Base-by-base conservation (phyloP, 1,140 invertebrate species). In the Calephelis virginiensis region DNA sequence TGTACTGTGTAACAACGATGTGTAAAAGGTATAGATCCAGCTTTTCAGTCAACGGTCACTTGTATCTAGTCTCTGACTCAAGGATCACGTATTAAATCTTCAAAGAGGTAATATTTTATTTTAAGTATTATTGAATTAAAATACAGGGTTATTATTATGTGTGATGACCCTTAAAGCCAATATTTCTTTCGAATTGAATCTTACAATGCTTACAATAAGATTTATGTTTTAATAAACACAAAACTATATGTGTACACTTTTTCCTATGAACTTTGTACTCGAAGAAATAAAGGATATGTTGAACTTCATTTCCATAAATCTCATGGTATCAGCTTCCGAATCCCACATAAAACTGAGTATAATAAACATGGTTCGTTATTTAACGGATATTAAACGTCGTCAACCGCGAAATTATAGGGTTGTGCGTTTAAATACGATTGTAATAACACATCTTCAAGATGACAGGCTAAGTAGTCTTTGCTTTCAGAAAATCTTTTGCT, bases 371-470 rank as follows among this genome's bases (percentile, higher is more conserved):
- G 17, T 11, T 37, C 50, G 50, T 28, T 56, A 28, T 56, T 56
- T 53, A 53, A 17, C 10, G 49, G 50, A 53, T 53, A 53, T 53
- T 53, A 53, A 53, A 53, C 14, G 50, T 53, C 50, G n/a, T 53
- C 50, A 10, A 17, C 50, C 9, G 50, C 50, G 6, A 53, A 53
- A 53, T 53, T 53, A 53, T 53, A 53, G 50, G 28, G 50, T 17
- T 28, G 50, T 11, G 50, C 28, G 50, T 53, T 53, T 53, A 17
- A 53, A 53, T 53, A 17, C 28, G 28, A 53, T 53, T 53, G 28
- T 28, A 17, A 53, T 64, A 62, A 61, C 61, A 56, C 60, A 49
- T 63, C 47, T 37, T 37, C 45, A 53, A 62, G 61, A n/a, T 40
- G 49, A 49, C 61, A 67, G 37, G 60, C 53, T 60, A 28, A 56